These are phyloP conservation scores for Clivina fossor DNA, from an alignment of 2,888 invertebrate genomes.

Conservation along the genomic window DNA sequence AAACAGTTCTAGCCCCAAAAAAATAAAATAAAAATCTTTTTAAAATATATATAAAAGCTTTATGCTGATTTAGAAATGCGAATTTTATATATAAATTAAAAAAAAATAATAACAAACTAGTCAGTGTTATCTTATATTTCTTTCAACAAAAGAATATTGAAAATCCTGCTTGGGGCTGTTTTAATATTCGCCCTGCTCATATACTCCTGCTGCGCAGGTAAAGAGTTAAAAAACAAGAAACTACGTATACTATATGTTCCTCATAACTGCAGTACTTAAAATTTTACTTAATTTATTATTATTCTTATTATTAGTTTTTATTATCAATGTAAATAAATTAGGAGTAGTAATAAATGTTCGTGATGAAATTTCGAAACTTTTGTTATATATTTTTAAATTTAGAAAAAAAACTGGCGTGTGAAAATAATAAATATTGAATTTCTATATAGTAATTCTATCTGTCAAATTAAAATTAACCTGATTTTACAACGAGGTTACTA, in stretches of 20 bases:
- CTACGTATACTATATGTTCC: too few relatives aligned
- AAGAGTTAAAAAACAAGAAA: constrained; percentile 19
- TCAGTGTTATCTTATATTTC: constrained; percentile 30
- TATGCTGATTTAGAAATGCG: constrained; percentile 1
- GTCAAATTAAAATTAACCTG: too few relatives aligned
- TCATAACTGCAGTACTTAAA: background rate
- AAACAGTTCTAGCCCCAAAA: constrained; percentile 19
- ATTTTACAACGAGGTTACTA: too few relatives aligned
- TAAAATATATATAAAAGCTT: constrained; percentile 27
- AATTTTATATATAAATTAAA: constrained; percentile 15
- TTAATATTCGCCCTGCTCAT: too few relatives aligned
- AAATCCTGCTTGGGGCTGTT: constrained; percentile 23
- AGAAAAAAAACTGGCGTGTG: too few relatives aligned
- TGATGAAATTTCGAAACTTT: too few relatives aligned
- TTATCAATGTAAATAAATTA: background rate
- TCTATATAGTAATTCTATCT: too few relatives aligned
- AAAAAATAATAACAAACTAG: constrained; percentile 25
- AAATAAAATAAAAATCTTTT: constrained; percentile 26
- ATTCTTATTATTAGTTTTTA: too few relatives aligned
- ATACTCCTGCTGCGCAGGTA: too few relatives aligned
- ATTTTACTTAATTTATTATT: background rate
- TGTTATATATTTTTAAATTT: too few relatives aligned
- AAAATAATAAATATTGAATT: too few relatives aligned
- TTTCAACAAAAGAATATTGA: constrained; percentile 33
- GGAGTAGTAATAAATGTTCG: background rate